Conservation (phyloP, 2,888 invertebrate species). For the Ctena decussata region DNA sequence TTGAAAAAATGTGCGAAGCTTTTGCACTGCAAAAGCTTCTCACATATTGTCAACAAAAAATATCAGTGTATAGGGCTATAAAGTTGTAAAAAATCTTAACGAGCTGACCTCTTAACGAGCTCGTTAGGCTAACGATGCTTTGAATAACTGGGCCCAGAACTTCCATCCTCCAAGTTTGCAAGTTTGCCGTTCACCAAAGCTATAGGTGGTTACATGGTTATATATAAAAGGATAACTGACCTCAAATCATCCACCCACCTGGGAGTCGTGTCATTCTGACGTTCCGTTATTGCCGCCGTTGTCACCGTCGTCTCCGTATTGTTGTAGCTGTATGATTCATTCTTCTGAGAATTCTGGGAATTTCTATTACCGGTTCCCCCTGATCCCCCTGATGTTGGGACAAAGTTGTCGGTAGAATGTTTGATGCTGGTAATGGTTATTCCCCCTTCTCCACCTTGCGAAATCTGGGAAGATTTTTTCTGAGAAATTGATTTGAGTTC, state of each 20-base stretch:
- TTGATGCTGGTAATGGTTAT: constrained; percentile 86
- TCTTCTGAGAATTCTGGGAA: constrained; percentile 33
- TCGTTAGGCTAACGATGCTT: too few relatives aligned
- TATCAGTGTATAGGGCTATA: too few relatives aligned
- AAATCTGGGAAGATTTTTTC: constrained; percentile 77
- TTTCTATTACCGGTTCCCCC: constrained; percentile 23
- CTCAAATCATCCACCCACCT: constrained; percentile 8
- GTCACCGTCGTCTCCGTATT: not conserved
- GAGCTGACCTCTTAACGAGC: too few relatives aligned
- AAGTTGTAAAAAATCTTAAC: too few relatives aligned
- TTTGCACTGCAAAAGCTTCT: too few relatives aligned
- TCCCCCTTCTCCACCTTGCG: constrained; percentile 74
- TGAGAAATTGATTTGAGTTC: constrained; percentile 86
- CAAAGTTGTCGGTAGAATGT: constrained; percentile 71
- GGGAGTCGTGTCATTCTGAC: not conserved
- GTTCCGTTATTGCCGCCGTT: not conserved
- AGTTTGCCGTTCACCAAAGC: too few relatives aligned
- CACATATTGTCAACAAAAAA: too few relatives aligned
- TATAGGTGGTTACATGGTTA: not conserved
- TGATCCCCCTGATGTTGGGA: constrained; percentile 16
- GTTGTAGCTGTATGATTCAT: not conserved
- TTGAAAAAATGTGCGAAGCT: too few relatives aligned
- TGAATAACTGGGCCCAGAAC: too few relatives aligned
- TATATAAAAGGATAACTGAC: not conserved
- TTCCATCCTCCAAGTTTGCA: too few relatives aligned